Percentiles rank a stretch among this genome's conserved stretches.
phyloP scores from a whole-genome alignment of 2,888 invertebrate genomes.

The Melieria omissa region DNA sequence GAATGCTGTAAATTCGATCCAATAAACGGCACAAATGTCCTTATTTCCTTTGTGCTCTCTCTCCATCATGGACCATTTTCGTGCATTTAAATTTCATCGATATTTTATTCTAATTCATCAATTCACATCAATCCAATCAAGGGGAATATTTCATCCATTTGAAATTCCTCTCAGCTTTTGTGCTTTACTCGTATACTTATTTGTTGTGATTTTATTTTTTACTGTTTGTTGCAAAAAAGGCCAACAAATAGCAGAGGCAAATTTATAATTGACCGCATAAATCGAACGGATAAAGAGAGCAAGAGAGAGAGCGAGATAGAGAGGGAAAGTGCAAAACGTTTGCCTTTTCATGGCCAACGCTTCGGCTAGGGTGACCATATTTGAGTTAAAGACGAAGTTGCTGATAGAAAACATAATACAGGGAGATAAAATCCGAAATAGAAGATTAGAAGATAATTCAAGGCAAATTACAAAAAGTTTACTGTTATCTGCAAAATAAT shows the following conservation, averaged over 20 bases:
- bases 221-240: conserved; percentile 1
- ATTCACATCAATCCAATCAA: conserved; percentile 26
- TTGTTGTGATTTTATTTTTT: no score
- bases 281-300: conserved; percentile 43
- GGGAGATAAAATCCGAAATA: no score
- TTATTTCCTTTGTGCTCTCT: conserved; percentile 42
- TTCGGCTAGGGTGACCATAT: no score
- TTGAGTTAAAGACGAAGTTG: no score
- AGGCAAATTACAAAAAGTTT: no score
- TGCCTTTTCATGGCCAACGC: no score
- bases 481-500: no score
- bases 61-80: not conserved
- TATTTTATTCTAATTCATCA: conserved; percentile 23
- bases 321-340: no score
- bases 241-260: conserved; percentile 39
- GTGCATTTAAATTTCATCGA: conserved; percentile 13
- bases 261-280: conserved; percentile 47
- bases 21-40: conserved; percentile 16
- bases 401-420: no score
- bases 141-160: conserved; percentile 30
- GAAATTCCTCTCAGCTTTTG: conserved; percentile 3
- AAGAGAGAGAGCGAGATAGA: not conserved
- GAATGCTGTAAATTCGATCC: no score
- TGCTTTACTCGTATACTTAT: not conserved
- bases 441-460: no score